Evolutionary conservation across 2,888 invertebrate genomes (phyloP), one percentile per base, ranked within the genome.

Genomic region (Noctua pronuba): DNA sequence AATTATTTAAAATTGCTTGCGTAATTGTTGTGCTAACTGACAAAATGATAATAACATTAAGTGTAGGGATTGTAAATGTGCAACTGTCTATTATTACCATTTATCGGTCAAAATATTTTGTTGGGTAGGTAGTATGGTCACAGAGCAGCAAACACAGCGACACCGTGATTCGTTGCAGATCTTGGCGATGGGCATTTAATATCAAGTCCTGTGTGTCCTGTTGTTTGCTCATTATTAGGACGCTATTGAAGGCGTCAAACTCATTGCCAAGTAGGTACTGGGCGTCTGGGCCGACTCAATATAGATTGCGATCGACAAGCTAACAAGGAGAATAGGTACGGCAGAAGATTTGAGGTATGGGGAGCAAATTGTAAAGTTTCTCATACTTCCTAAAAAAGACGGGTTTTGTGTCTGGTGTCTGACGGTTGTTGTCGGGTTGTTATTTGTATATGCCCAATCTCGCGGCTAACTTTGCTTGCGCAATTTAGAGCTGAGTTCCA

Each of bases 1-100:
- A 21, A 62, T 62, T 31, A 60, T 62, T 62, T 21, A 4, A 31
- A 62, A 35, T 35, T 31, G 10, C 6, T 58, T 62, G 31, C 31
- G 60, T 35, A n/a, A n/a, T 60, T 60, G 31, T 60, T 60, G 60
- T n/a, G 55, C 11, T 55, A 55, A 55, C n/a, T n/a, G 55, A n/a
- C 55, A n/a, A n/a, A n/a, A n/a, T n/a, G n/a, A n/a, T n/a, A 55
- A 55, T 55, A 55, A n/a, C 49, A 49, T 24, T 49, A 49, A n/a
- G n/a, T n/a, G n/a, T n/a, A n/a, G n/a, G n/a, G n/a, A n/a, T n/a
- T n/a, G n/a, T n/a, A n/a, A n/a, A n/a, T n/a, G n/a, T n/a, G n/a
- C n/a, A n/a, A n/a, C n/a, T n/a, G n/a, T n/a, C 11, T 6, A 44
- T 21, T 28, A 21, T 28, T 18, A n/a, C 5, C 5, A n/a, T 13